These are phyloP conservation scores for Vireo altiloquus DNA, from an alignment of 2,113 vertebrate species.

Conservation along the genomic window DNA sequence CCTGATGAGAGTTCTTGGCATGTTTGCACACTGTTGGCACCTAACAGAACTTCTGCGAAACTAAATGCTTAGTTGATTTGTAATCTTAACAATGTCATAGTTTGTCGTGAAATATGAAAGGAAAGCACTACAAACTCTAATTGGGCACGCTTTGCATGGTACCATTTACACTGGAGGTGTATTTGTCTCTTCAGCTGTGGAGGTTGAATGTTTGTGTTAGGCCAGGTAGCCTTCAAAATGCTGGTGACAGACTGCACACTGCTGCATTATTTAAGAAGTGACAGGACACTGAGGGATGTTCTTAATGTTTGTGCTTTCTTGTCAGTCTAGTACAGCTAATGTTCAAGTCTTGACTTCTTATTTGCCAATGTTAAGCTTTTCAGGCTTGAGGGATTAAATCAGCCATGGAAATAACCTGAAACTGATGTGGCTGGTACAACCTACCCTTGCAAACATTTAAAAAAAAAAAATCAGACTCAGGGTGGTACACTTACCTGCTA, in stretches of 20 bases:
- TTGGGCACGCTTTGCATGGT: constrained; percentile 55
- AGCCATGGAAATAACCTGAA: not conserved
- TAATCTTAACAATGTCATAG: not conserved
- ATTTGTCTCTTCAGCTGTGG: not conserved
- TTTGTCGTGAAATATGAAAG: not conserved
- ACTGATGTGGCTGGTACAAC: not conserved
- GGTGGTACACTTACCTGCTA: rapidly evolving
- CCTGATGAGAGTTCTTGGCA: constrained; percentile 59
- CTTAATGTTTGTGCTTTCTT: not conserved
- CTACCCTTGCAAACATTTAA: not conserved
- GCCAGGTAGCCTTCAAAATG: not conserved
- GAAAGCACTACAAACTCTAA: not conserved
- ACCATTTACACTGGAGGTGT: not conserved
- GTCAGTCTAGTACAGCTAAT: not conserved
- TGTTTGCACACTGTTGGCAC: constrained; percentile 58
- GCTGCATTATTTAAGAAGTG: not conserved
- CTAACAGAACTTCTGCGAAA: constrained; percentile 30
- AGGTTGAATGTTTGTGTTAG: not conserved
- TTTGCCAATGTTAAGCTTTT: not conserved
- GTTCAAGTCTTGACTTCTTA: not conserved
- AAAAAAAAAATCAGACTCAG: not conserved
- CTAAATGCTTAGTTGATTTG: not conserved
- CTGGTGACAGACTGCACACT: not conserved
- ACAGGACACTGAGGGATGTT: not conserved
- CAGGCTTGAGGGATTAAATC: not conserved